These are phyloP conservation scores for Gorsachius goisagi DNA, from an alignment of 2,113 vertebrate species.

Conservation along the genomic window DNA sequence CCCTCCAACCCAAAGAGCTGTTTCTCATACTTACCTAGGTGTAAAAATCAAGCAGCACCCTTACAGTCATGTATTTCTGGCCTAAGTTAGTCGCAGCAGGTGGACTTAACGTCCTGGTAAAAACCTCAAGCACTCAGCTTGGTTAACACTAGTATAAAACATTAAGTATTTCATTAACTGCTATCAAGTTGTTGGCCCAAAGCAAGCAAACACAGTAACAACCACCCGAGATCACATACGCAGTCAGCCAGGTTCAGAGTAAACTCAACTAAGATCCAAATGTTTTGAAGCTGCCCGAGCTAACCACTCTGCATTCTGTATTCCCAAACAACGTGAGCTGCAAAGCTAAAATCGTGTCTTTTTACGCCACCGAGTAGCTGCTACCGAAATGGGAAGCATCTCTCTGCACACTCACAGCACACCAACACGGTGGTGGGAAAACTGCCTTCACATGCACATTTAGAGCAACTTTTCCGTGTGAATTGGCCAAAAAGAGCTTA, in stretches of 20 bases:
- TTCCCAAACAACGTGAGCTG: neutral
- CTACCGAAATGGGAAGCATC: neutral
- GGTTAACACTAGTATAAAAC: neutral
- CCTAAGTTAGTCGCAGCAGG: neutral
- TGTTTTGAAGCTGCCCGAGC: neutral
- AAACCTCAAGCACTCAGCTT: neutral
- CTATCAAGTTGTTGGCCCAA: neutral
- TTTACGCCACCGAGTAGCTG: neutral
- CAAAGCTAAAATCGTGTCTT: neutral
- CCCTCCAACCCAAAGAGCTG: neutral
- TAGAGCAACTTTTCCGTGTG: fast-evolving
- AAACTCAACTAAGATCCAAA: neutral
- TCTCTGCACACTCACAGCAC: neutral
- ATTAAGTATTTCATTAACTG: neutral
- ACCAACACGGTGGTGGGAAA: neutral
- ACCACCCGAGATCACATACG: fast-evolving
- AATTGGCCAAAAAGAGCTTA: neutral
- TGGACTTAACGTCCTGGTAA: neutral
- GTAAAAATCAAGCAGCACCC: neutral
- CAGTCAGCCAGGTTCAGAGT: neutral
- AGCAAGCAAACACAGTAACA: neutral
- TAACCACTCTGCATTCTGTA: neutral
- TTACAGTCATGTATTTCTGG: neutral
- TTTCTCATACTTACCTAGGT: neutral
- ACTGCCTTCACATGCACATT: fast-evolving